Percentiles rank a stretch among this genome's conserved stretches.
These are phyloP conservation scores for Eupleurogrammus muticus DNA, from an alignment of 2,797 vertebrate genomes.

Conservation along the genomic window DNA sequence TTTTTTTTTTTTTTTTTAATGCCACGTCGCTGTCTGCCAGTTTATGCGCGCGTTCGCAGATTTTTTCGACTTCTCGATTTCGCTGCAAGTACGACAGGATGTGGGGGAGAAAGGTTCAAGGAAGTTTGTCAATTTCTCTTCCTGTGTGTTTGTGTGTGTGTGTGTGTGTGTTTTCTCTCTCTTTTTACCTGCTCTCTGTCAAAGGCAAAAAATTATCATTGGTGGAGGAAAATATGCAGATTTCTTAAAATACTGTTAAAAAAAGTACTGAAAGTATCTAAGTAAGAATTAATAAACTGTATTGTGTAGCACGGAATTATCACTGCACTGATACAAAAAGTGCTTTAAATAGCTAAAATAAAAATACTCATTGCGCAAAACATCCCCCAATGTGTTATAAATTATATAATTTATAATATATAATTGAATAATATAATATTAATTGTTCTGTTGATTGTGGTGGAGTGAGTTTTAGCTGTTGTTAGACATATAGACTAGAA, in stretches of 20 bases:
- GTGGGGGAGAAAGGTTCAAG: constrained; percentile 50
- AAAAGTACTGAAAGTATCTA: neutral
- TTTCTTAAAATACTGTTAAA: neutral
- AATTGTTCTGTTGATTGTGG: neutral
- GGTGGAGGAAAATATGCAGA: neutral
- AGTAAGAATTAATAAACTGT: too few species aligned
- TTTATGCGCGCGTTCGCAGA: constrained; percentile 59
- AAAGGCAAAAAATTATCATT: neutral
- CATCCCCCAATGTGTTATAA: too few species aligned
- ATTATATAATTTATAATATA: too few species aligned
- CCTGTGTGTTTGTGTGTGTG: neutral
- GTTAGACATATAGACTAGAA: too few species aligned
- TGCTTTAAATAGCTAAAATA: too few species aligned
- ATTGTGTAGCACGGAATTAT: too few species aligned
- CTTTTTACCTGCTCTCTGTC: neutral
- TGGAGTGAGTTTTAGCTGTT: neutral
- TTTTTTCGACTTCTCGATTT: constrained; percentile 80
- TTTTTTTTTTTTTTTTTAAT: neutral
- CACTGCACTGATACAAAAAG: too few species aligned
- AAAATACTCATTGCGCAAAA: neutral
- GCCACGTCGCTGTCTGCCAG: constrained; percentile 27
- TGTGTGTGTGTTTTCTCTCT: neutral
- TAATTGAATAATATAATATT: too few species aligned
- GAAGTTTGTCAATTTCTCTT: constrained; percentile 55
- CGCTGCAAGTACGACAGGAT: constrained; percentile 63